Conservation (phyloP, 2,113 vertebrate species). For the Pelusios castaneus region DNA sequence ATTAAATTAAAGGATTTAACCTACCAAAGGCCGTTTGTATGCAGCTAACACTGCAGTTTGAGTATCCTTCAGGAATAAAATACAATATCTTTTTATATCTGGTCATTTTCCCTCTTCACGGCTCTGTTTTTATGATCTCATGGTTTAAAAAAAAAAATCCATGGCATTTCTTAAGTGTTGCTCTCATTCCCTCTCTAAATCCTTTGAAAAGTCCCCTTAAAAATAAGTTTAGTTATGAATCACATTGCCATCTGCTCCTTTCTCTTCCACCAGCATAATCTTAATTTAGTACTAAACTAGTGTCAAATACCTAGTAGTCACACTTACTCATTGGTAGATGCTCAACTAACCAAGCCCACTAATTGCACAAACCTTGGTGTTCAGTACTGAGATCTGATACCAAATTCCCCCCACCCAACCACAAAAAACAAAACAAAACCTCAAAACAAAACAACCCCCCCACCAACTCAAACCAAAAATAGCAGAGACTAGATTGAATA, state of each 20-base stretch:
- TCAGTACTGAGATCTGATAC: neutral
- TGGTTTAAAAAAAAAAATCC: neutral
- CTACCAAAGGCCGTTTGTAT: neutral
- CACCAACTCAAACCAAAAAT: neutral
- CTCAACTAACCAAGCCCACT: neutral
- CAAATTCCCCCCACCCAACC: neutral
- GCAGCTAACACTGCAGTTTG: neutral
- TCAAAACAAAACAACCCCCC: neutral
- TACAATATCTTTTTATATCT: neutral
- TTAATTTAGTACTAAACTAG: neutral
- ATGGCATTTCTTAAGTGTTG: neutral
- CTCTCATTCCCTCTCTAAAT: neutral
- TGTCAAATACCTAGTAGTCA: neutral
- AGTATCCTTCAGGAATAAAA: neutral
- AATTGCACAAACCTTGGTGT: neutral
- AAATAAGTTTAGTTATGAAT: neutral
- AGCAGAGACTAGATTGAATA: neutral
- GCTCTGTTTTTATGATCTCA: neutral
- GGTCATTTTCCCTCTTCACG: neutral
- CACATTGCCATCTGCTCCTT: neutral
- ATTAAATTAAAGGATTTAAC: constrained; percentile 4
- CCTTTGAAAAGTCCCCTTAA: neutral
- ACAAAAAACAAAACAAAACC: neutral
- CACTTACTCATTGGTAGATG: neutral
- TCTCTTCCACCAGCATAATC: neutral